Evolutionary conservation across 2,888 invertebrate species (phyloP).

Genomic region (Lasioglossum malachurum): DNA sequence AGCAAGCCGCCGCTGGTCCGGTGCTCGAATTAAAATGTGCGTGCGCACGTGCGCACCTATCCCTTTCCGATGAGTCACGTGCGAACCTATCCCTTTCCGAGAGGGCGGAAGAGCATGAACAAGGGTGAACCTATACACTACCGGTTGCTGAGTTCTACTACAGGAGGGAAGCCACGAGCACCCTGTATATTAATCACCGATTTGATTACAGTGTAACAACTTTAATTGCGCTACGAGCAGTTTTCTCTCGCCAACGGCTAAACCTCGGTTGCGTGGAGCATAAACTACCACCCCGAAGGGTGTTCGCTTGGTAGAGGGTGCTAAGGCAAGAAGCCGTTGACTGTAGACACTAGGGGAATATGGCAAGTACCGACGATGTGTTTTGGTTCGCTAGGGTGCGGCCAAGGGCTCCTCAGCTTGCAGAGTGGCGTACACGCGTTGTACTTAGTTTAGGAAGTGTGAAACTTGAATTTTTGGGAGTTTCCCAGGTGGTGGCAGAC

Average conservation of each 20-base stretch:
- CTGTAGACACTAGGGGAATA: background rate
- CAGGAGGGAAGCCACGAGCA: background rate
- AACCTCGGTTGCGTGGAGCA: background rate
- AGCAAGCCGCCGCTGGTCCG: background rate
- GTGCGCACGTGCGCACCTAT: slow-evolving; percentile 51
- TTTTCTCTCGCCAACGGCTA: background rate
- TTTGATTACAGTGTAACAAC: slow-evolving; percentile 45
- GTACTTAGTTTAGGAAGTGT: background rate
- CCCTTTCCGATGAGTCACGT: slow-evolving; percentile 55
- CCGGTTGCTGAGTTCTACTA: slow-evolving; percentile 20
- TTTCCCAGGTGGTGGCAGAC: background rate
- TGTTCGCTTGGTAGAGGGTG: background rate
- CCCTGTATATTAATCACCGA: slow-evolving; percentile 49
- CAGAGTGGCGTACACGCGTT: background rate
- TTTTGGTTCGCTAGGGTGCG: background rate
- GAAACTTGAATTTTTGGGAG: background rate
- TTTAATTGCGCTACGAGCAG: slow-evolving; percentile 33
- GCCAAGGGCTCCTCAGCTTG: background rate
- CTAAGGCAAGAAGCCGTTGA: background rate
- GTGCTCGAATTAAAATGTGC: slow-evolving; percentile 50
- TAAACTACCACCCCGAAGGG: background rate
- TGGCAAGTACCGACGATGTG: background rate
- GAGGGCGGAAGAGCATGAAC: slow-evolving; percentile 31
- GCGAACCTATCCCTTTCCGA: background rate
- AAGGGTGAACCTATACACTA: slow-evolving; percentile 33